Evolutionary conservation across 2,888 invertebrate genomes (phyloP), one percentile per base, ranked within the genome.

Genomic region (Cenopis cana): DNA sequence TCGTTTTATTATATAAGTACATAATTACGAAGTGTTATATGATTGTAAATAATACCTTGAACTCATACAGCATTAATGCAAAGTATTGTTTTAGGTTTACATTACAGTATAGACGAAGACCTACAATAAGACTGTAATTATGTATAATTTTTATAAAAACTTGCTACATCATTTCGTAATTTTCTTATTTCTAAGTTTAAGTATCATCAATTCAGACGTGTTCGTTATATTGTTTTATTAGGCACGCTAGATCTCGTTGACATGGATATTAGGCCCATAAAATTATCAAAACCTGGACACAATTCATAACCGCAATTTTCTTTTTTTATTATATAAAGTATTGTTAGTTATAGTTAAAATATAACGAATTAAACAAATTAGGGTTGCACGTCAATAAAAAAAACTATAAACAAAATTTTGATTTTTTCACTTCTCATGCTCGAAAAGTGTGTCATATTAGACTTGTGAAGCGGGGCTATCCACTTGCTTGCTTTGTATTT

Each of bases 211-310:
- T 55, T 55, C 29, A 20, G 38, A 68, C 74, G 75, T 73, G 81
- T 83, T 85, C 85, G 82, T 85, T 86, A 83, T 73, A 81, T 76
- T 82, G 81, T 85, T 79, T 80, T 78, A 78, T 81, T 90, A 90
- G 87, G 80, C 86, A 85, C 85, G 89, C 89, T 91, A 93, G 93
- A 92, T 93, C 93, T 92, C 92, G 90, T 89, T 89, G 84, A 66
- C 33, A 64, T 38, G 81, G 82, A 81, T 83, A 79, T n/a, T n/a
- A n/a, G n/a, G n/a, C n/a, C n/a, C n/a, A n/a, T n/a, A n/a, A n/a
- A n/a, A n/a, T n/a, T n/a, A n/a, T n/a, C n/a, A n/a, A n/a, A n/a
- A n/a, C n/a, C n/a, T n/a, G n/a, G n/a, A n/a, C n/a, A n/a, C n/a
- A n/a, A n/a, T n/a, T n/a, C n/a, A n/a, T n/a, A n/a, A n/a, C n/a